phyloP scores from a whole-genome alignment of 2,113 vertebrate genomes.

The Gavia stellata region DNA sequence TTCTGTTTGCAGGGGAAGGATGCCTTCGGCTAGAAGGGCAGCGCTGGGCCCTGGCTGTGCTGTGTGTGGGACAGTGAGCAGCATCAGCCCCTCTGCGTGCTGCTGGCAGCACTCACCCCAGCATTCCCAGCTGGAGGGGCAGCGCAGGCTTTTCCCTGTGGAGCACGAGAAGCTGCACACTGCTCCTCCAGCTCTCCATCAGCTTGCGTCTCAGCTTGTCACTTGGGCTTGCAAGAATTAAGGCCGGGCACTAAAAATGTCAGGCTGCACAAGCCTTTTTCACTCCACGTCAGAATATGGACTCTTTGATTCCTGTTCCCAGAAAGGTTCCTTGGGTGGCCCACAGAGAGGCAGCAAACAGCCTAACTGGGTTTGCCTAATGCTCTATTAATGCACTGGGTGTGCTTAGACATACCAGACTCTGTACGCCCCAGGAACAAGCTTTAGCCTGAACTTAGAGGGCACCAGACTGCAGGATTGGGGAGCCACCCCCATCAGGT shows the following conservation, averaged over 20 bases:
- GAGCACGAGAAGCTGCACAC: background rate
- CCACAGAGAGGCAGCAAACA: background rate
- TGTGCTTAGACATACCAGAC: background rate
- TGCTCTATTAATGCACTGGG: background rate
- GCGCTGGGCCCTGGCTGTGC: background rate
- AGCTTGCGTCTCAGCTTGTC: background rate
- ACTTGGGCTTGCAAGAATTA: background rate
- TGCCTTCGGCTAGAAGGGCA: background rate
- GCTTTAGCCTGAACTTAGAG: background rate
- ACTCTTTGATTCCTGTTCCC: background rate
- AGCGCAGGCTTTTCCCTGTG: background rate
- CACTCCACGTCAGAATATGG: rapidly evolving
- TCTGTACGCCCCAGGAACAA: background rate
- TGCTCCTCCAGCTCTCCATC: background rate
- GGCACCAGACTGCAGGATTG: background rate
- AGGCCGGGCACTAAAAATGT: background rate
- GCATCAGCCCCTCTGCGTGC: background rate
- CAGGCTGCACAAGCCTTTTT: background rate
- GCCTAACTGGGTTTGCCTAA: background rate
- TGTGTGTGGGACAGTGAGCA: background rate
- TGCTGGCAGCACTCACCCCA: background rate
- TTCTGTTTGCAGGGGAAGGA: background rate
- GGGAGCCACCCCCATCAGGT: background rate
- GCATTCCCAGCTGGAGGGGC: background rate
- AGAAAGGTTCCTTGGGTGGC: background rate